Evolutionary conservation across 2,797 vertebrate species (phyloP), one percentile per base, ranked within the genome.

Genomic region (Gymnopithys bicolor): DNA sequence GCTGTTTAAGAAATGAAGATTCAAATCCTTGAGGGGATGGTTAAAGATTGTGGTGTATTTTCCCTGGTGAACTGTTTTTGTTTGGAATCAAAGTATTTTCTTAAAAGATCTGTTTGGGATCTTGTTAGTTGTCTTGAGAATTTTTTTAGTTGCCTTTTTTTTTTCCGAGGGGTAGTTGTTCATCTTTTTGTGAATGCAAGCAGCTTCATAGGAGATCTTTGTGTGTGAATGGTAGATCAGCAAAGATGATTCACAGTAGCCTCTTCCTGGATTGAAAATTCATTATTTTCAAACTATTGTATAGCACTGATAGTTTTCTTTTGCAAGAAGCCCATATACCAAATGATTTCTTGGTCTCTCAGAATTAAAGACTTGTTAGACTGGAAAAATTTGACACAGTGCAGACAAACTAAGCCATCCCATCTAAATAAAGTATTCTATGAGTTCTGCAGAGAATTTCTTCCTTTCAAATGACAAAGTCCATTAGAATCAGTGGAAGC

Each of bases 381-480:
- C 30, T 59, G 28, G 21, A 55, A 56, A 85, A 79, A 48, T 10
- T 48, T 3, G 56, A 46, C 37, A 45, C 11, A 23, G 17, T 35
- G 41, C 12, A 7, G 83, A 51, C 35, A 52, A 78, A 77, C 25
- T 11, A 63, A 75, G 33, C 51, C 2, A 30, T 73, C 79, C 35
- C 11, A 80, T 63, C 43, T 56, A 75, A 67, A 14, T 58, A 51
- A 84, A 60, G 19, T 68, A 46, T 75, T 79, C 67, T 76, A 5
- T 2, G 4, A 76, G 39, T 92, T 94, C 84, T 92, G 41, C 67
- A 59, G 35, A 77, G 11, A 81, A 60, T 84, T 41, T 55, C 11
- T 81, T 70, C 41, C 69, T 88, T 88, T 90, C 37, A 86, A 56
- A 71, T 90, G 53, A 64, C 69, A 71, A 91, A 77, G 84, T 90